Conservation (phyloP, 2,797 vertebrate species). For the Propithecus deckenii region DNA sequence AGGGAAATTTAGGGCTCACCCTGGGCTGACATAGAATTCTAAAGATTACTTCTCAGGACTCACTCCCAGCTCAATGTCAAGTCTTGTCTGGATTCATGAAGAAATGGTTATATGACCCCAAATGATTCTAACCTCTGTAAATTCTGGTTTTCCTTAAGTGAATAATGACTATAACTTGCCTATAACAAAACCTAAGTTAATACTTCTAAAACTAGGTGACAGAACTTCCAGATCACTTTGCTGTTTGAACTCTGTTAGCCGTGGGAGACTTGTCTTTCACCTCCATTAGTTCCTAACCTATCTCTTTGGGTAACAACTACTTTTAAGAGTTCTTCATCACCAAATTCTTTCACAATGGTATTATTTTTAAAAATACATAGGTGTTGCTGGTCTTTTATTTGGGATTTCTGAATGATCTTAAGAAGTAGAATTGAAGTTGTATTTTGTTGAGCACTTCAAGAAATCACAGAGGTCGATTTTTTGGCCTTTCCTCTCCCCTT, state of each 20-base stretch:
- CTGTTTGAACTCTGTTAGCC: not conserved
- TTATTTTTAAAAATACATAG: not conserved
- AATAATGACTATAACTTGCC: conserved; percentile 30
- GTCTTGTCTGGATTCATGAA: conserved; percentile 33
- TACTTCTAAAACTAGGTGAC: not conserved
- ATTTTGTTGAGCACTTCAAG: not conserved
- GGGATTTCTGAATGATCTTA: not conserved
- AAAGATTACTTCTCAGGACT: conserved; percentile 27
- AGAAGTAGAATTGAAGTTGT: conserved; percentile 12
- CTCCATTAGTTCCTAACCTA: not conserved
- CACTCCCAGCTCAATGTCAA: not conserved
- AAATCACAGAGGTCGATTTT: not conserved
- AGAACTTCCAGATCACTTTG: conserved; percentile 16
- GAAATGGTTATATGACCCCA: conserved; percentile 26
- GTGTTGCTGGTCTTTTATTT: not conserved
- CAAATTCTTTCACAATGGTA: not conserved
- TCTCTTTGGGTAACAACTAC: not conserved
- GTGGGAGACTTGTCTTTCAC: not conserved
- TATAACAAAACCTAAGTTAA: not conserved
- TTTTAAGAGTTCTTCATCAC: not conserved
- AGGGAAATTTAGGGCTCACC: not conserved
- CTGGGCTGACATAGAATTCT: not conserved
- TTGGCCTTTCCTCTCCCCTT: not conserved
- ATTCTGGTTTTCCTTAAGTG: conserved; percentile 40
- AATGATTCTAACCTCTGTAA: conserved; percentile 22